These are phyloP conservation scores for Knipowitschia caucasica DNA, from an alignment of 2,797 vertebrate species.

Conservation along the genomic window DNA sequence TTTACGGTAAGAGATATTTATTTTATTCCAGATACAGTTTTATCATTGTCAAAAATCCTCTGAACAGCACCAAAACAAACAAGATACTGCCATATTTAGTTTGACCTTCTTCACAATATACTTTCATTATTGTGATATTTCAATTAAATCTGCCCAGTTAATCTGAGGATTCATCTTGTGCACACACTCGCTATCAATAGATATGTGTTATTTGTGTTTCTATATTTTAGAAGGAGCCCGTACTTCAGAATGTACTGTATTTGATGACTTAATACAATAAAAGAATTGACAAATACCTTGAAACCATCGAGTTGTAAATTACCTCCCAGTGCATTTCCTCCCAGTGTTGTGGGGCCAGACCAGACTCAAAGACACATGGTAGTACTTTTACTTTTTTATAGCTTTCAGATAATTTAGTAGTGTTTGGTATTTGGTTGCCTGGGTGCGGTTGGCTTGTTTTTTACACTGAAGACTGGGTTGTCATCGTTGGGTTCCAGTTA, in stretches of 20 bases:
- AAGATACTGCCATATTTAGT: constrained; percentile 24
- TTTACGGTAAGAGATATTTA: too few species aligned
- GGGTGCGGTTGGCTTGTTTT: constrained; percentile 22
- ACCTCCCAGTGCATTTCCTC: constrained; percentile 7
- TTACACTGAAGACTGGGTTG: constrained; percentile 7
- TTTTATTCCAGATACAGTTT: too few species aligned
- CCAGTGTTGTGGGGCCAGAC: constrained; percentile 6
- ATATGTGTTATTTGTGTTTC: not conserved
- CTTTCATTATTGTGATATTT: not conserved
- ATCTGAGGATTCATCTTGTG: too few species aligned
- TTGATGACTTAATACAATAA: not conserved
- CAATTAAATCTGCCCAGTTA: too few species aligned
- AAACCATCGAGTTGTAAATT: not conserved
- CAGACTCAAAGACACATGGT: constrained; percentile 17
- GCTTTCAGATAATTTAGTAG: constrained; percentile 11
- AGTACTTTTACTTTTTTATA: constrained; percentile 11
- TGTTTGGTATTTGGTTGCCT: constrained; percentile 20
- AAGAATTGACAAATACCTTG: constrained; percentile 1
- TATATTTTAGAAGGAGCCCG: not conserved
- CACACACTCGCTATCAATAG: too few species aligned
- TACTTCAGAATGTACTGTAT: not conserved
- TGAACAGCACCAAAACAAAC: constrained; percentile 27
- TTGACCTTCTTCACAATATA: constrained; percentile 7
- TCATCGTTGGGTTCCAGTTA: constrained; percentile 20
- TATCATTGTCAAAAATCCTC: too few species aligned